Percentiles rank a stretch among this genome's conserved stretches.
Evolutionary conservation across 2,113 vertebrate genomes (phyloP).

Genomic region (Crotalus helleri): DNA sequence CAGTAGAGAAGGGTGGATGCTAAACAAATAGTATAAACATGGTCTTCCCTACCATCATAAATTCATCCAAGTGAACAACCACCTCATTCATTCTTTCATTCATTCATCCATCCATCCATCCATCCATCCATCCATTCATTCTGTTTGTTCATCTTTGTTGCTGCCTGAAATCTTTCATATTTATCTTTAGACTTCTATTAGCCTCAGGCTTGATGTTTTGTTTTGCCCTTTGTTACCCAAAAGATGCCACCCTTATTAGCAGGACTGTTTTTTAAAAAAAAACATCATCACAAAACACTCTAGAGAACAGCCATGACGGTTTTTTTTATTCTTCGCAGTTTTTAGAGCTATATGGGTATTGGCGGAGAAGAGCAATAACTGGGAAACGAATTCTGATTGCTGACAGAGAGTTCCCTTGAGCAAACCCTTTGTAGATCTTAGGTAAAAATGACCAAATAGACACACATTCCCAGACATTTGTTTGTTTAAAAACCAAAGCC

Average conservation of each 20-base stretch:
- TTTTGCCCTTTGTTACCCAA: constrained; percentile 26
- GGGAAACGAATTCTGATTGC: background rate
- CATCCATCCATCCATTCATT: background rate
- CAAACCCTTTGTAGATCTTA: constrained; percentile 54
- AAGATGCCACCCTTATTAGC: constrained; percentile 58
- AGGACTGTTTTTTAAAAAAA: constrained; percentile 59
- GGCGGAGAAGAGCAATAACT: background rate
- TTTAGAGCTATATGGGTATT: background rate
- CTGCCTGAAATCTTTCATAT: constrained; percentile 31
- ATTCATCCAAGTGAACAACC: constrained; percentile 17
- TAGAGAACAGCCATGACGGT: constrained; percentile 28
- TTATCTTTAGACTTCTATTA: constrained; percentile 40
- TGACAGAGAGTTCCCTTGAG: constrained; percentile 38
- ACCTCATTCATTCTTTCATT: background rate
- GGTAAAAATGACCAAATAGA: background rate
- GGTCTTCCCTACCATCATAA: background rate
- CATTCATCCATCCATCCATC: too few species aligned
- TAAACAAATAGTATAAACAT: background rate
- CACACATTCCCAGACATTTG: background rate
- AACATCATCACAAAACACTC: constrained; percentile 47
- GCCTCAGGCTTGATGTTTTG: background rate
- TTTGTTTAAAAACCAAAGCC: background rate
- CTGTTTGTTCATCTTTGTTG: background rate
- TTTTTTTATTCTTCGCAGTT: background rate
- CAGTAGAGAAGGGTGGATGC: background rate